Evolutionary conservation across 1,140 invertebrate genomes (phyloP).

Genomic region (Harpegnathos saltator): DNA sequence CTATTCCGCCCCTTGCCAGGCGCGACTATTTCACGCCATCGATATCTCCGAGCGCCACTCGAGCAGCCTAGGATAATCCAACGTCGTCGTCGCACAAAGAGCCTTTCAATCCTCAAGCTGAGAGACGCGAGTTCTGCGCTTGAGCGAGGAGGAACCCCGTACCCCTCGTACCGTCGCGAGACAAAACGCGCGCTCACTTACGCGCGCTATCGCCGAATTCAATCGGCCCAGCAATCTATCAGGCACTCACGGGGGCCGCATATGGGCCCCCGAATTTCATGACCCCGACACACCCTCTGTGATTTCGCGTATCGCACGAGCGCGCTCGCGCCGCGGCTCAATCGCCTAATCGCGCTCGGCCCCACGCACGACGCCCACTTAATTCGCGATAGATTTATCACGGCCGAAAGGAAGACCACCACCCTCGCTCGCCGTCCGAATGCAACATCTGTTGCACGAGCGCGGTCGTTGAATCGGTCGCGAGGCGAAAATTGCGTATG

Average conservation of each 20-base stretch:
- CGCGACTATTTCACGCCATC: no score
- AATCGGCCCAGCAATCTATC: constrained; percentile 54
- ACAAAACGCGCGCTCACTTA: constrained; percentile 7
- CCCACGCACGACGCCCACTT: constrained; percentile 67
- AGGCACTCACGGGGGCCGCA: neutral
- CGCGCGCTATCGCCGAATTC: constrained; percentile 35
- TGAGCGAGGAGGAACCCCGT: no score
- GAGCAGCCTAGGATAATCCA: no score
- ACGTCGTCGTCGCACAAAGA: no score
- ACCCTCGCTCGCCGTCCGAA: constrained; percentile 20
- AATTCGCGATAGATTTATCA: constrained; percentile 60
- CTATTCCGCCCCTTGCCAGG: no score
- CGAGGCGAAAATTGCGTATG: neutral
- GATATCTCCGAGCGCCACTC: no score
- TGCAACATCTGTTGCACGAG: constrained; percentile 64
- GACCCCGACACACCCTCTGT: constrained; percentile 14
- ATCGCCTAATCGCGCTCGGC: constrained; percentile 59
- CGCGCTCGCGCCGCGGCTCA: constrained; percentile 51
- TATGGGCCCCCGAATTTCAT: constrained; percentile 54
- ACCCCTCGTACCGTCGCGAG: no score
- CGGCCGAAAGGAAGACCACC: constrained; percentile 55
- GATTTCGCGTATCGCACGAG: constrained; percentile 20
- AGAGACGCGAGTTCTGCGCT: neutral
- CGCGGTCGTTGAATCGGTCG: constrained; percentile 6
- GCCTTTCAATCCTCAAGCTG: neutral